phyloP scores from a whole-genome alignment of 1,140 invertebrate genomes.

The Brachionus rotundiformis region DNA sequence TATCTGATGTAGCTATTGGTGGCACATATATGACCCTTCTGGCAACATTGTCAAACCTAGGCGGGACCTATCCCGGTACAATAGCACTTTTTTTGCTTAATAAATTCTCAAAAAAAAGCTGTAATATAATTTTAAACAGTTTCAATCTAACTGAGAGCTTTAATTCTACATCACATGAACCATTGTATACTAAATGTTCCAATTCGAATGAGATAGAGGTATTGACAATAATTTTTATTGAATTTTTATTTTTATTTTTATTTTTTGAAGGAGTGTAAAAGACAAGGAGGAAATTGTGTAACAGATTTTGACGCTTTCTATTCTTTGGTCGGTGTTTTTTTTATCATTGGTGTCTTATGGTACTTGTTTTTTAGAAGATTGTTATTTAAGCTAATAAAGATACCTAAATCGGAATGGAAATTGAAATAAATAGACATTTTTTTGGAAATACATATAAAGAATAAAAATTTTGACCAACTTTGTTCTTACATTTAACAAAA shows the following conservation, averaged over 20 bases:
- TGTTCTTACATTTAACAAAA: no score
- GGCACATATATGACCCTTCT: slow-evolving; percentile 99
- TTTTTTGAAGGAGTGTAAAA: slow-evolving; percentile 67
- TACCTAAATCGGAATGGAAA: slow-evolving; percentile 46
- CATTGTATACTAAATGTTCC: background rate
- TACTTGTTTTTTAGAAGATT: slow-evolving; percentile 7
- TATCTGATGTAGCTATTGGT: slow-evolving; percentile 88
- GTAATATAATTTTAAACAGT: no score
- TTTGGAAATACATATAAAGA: no score
- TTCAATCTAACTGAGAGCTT: background rate
- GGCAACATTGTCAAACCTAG: slow-evolving; percentile 92
- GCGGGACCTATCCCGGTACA: slow-evolving; percentile 53
- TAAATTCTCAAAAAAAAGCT: background rate
- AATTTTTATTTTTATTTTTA: background rate
- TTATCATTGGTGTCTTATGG: slow-evolving; percentile 81
- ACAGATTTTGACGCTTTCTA: slow-evolving; percentile 85
- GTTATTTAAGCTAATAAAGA: background rate
- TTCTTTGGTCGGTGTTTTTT: slow-evolving; percentile 77
- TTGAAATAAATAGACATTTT: background rate
- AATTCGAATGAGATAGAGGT: background rate
- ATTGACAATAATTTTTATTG: background rate
- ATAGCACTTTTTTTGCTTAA: slow-evolving; percentile 33
- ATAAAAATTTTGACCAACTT: no score
- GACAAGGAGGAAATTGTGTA: slow-evolving; percentile 71
- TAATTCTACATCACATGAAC: background rate